Conservation (phyloP, 2,888 invertebrate genomes). For the Chalcosyrphus nemorum region DNA sequence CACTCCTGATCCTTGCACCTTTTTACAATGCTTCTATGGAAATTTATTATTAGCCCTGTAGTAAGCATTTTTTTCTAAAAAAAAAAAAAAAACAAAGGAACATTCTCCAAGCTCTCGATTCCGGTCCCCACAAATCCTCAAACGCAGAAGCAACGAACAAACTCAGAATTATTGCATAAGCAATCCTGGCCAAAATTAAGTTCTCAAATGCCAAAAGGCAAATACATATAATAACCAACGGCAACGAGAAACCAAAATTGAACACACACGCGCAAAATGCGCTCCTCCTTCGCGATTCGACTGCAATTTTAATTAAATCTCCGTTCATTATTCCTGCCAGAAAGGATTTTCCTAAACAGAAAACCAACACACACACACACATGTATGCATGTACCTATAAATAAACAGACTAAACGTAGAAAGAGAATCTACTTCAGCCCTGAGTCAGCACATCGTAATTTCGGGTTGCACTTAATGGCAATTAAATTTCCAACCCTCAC, state of each 20-base stretch:
- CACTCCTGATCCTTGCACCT: not conserved
- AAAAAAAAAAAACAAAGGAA: not conserved
- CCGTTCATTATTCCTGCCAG: slow-evolving; percentile 42
- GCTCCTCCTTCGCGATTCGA: slow-evolving; percentile 35
- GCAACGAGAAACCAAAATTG: slow-evolving; percentile 29
- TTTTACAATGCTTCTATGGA: not conserved
- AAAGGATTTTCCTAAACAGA: slow-evolving; percentile 34
- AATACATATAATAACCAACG: slow-evolving; percentile 29
- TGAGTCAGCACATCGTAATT: slow-evolving; percentile 71
- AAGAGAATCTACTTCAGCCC: not conserved
- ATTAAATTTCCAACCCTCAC: slow-evolving; percentile 67
- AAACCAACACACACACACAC: slow-evolving; percentile 12
- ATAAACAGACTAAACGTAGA: too few relatives aligned
- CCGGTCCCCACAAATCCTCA: not conserved
- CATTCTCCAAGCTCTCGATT: not conserved
- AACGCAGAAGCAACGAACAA: not conserved
- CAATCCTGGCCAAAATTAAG: slow-evolving; percentile 52
- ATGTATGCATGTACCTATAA: not conserved
- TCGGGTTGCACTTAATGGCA: slow-evolving; percentile 72
- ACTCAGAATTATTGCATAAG: slow-evolving; percentile 32
- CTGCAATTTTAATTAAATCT: slow-evolving; percentile 70
- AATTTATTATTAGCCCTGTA: not conserved
- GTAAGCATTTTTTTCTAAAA: not conserved
- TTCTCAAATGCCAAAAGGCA: slow-evolving; percentile 49
- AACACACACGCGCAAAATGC: slow-evolving; percentile 36